Evolutionary conservation across 1,140 invertebrate species (phyloP).

Genomic region (Drosophila lacertosa): DNA sequence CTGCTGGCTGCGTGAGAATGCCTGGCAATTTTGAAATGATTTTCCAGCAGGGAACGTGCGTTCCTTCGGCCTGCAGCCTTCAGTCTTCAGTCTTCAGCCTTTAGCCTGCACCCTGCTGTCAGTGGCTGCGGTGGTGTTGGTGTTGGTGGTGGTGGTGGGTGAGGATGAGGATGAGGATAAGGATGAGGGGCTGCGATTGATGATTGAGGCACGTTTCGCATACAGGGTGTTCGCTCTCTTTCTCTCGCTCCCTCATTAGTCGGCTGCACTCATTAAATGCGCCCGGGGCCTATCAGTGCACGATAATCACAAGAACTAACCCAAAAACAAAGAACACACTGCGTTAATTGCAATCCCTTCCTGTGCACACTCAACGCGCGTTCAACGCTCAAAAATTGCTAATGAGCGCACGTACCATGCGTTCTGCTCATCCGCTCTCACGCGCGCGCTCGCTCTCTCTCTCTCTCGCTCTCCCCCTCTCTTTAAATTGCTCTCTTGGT

Average conservation of each 20-base stretch:
- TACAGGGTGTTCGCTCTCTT: constrained; percentile 38
- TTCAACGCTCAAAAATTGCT: constrained; percentile 48
- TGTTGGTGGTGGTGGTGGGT: constrained; percentile 33
- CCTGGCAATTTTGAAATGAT: constrained; percentile 29
- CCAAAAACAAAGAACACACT: constrained; percentile 34
- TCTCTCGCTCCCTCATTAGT: constrained; percentile 14
- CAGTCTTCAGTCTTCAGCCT: too few relatives aligned
- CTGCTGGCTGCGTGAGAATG: constrained; percentile 6
- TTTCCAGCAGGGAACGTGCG: constrained; percentile 41
- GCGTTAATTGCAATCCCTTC: constrained; percentile 69
- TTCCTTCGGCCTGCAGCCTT: constrained; percentile 54
- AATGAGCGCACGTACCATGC: constrained; percentile 67
- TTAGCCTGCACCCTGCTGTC: constrained; percentile 64
- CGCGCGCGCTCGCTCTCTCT: constrained; percentile 16
- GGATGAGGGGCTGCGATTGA: constrained; percentile 6
- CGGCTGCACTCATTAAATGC: constrained; percentile 34
- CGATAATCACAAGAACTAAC: constrained; percentile 53
- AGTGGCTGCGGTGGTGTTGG: constrained; percentile 33
- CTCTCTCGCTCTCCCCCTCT: constrained; percentile 12
- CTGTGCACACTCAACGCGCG: constrained; percentile 47
- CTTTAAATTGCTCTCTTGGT: neutral
- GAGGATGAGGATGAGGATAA: too few relatives aligned
- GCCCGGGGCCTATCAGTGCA: constrained; percentile 23
- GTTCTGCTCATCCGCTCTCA: constrained; percentile 23
- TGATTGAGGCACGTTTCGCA: constrained; percentile 44